A percentile compares a stretch with the other conserved stretches of the same genome.
Evolutionary conservation across 2,888 invertebrate genomes (phyloP).

Genomic region (Cryptus viduatorius): DNA sequence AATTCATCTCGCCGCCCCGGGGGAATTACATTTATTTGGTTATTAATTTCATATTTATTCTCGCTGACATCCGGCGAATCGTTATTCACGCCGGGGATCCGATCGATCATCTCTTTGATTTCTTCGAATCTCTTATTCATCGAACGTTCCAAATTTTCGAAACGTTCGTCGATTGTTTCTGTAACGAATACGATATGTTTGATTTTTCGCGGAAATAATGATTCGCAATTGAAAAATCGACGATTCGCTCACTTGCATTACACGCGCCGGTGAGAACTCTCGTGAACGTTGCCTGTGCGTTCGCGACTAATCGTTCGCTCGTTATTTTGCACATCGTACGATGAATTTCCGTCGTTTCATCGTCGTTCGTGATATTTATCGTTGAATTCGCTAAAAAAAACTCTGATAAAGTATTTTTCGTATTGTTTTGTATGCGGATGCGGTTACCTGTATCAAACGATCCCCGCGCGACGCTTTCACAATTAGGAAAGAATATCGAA

Average conservation of each 20-base stretch:
- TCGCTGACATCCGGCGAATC: background rate
- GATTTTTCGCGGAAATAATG: conserved; percentile 4
- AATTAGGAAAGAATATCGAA: conserved; percentile 31
- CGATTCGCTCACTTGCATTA: conserved; percentile 77
- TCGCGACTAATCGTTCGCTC: conserved; percentile 83
- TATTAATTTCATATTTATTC: conserved; percentile 22
- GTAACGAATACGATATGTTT: conserved; percentile 40
- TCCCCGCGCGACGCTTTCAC: conserved; percentile 29
- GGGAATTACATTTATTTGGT: background rate
- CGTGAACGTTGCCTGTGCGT: conserved; percentile 83
- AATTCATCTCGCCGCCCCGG: conserved; percentile 73
- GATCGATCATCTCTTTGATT: conserved; percentile 68
- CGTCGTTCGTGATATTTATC: conserved; percentile 55
- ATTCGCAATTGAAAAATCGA: background rate
- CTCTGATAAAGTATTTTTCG: background rate
- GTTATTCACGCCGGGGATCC: background rate
- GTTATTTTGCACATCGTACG: conserved; percentile 83
- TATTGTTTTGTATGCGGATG: background rate
- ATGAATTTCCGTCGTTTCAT: conserved; percentile 81
- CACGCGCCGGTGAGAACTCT: conserved; percentile 83
- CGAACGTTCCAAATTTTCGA: conserved; percentile 73
- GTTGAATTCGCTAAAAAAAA: conserved; percentile 46
- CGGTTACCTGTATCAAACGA: conserved; percentile 42
- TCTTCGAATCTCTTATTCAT: conserved; percentile 73
- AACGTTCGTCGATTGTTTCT: conserved; percentile 76